Conservation (phyloP, 2,888 invertebrate species). For the Mesorhabditis sp. region DNA sequence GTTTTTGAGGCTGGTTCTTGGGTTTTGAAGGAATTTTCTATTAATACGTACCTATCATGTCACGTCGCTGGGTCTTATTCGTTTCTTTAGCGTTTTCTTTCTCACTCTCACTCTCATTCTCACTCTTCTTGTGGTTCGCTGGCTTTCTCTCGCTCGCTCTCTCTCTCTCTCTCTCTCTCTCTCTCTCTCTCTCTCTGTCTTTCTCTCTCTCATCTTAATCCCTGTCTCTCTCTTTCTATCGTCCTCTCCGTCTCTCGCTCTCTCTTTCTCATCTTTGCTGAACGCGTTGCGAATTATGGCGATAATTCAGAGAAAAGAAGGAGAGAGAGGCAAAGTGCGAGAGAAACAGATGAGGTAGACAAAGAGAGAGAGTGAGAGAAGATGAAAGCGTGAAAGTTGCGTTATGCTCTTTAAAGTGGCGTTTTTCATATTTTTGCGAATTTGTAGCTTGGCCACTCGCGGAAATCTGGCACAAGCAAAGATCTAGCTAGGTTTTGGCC, state of each 20-base stretch:
- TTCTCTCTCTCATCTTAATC: neutral
- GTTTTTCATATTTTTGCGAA: too few species aligned
- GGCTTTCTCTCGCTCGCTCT: neutral
- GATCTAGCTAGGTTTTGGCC: too few species aligned
- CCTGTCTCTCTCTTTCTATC: neutral
- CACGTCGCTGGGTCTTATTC: too few species aligned
- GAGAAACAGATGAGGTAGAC: neutral
- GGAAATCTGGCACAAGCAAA: too few species aligned
- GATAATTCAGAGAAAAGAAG: neutral
- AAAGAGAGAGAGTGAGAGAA: too few species aligned
- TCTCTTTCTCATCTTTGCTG: neutral
- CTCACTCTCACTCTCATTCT: too few species aligned
- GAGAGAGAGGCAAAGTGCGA: neutral
- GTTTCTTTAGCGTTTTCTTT: too few species aligned
- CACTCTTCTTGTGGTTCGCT: neutral
- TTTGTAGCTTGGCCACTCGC: too few species aligned
- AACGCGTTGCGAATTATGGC: neutral
- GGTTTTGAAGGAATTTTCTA: too few species aligned
- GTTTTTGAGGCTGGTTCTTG: too few species aligned
- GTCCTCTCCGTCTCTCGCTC: slow-evolving; percentile 1
- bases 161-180: neutral
- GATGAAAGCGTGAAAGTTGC: neutral
- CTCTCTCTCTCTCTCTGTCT: neutral
- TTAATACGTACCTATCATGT: too few species aligned
- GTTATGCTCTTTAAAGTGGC: too few species aligned